A percentile compares a stretch with the other conserved stretches of the same genome.
Evolutionary conservation across 2,797 vertebrate species (phyloP).

Genomic region (Linurgus olivaceus): DNA sequence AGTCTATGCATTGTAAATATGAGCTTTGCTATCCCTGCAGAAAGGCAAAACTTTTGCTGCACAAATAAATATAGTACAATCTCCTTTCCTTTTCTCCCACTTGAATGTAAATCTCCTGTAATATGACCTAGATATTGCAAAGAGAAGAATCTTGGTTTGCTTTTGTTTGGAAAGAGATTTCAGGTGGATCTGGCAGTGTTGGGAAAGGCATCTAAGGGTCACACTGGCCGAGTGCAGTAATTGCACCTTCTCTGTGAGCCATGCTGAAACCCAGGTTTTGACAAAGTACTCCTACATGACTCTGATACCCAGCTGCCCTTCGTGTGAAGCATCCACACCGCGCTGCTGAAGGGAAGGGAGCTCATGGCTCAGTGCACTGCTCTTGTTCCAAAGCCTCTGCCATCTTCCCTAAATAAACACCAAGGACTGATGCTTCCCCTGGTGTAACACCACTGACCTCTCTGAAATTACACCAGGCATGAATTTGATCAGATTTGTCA

Average conservation of each 20-base stretch:
- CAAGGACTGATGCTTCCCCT: conserved; percentile 2
- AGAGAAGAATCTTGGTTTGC: neutral
- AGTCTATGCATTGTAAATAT: neutral
- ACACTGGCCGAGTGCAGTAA: neutral
- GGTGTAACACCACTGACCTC: conserved; percentile 45
- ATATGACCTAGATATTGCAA: neutral
- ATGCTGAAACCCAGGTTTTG: neutral
- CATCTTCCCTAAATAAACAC: conserved; percentile 26
- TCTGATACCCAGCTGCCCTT: conserved; percentile 16
- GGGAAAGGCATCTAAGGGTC: conserved; percentile 24
- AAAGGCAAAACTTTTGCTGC: neutral
- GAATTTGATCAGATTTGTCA: conserved; percentile 61
- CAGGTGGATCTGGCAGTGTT: conserved; percentile 25
- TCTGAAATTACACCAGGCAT: conserved; percentile 39
- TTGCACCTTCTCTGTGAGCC: conserved; percentile 45
- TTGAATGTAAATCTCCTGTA: neutral
- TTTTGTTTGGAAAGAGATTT: conserved; percentile 53
- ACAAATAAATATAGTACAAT: neutral
- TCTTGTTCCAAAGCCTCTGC: neutral
- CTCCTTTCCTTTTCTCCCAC: neutral
- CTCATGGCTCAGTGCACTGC: conserved; percentile 18
- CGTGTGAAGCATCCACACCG: neutral
- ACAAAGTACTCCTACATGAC: conserved; percentile 14
- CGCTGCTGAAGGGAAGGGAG: conserved; percentile 28
- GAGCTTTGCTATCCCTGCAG: neutral